These are phyloP conservation scores for Cyclargus thomasi DNA, from an alignment of 1,140 invertebrate genomes.

Conservation along the genomic window DNA sequence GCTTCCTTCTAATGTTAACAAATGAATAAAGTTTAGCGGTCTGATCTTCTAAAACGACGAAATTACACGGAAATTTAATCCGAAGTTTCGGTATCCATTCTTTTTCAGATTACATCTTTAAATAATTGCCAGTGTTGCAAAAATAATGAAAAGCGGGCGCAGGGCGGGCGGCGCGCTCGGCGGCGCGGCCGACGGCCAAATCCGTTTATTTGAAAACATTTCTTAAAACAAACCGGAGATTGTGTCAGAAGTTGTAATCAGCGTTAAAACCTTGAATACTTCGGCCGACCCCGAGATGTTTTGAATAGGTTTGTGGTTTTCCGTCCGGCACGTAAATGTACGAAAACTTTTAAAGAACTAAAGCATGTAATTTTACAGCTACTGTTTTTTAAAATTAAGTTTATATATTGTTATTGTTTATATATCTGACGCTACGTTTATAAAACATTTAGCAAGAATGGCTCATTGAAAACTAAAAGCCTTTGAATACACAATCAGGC, in stretches of 20 bases:
- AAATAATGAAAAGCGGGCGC: constrained; percentile 16
- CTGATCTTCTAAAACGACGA: constrained; percentile 3
- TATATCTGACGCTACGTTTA: no score
- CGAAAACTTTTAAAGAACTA: neutral
- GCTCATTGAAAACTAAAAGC: neutral
- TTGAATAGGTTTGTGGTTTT: neutral
- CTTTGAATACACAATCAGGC: constrained; percentile 12
- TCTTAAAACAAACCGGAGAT: constrained; percentile 53
- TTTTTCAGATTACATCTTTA: constrained; percentile 15
- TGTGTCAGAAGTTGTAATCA: constrained; percentile 56
- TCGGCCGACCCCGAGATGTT: constrained; percentile 21
- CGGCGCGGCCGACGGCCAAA: constrained; percentile 15
- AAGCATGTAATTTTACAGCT: neutral
- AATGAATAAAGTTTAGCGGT: constrained; percentile 15
- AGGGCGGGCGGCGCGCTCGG: neutral
- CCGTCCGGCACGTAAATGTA: neutral
- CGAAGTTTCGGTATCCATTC: constrained; percentile 13
- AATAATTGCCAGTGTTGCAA: constrained; percentile 16
- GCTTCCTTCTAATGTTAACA: neutral
- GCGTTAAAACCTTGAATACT: constrained; percentile 50
- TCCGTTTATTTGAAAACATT: constrained; percentile 34
- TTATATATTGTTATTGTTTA: no score
- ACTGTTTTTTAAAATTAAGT: no score
- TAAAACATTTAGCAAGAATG: neutral
- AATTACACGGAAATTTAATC: constrained; percentile 12